Evolutionary conservation across 2,888 invertebrate species (phyloP), one percentile per base, ranked within the genome.

Genomic region (Drosophila mulleri): DNA sequence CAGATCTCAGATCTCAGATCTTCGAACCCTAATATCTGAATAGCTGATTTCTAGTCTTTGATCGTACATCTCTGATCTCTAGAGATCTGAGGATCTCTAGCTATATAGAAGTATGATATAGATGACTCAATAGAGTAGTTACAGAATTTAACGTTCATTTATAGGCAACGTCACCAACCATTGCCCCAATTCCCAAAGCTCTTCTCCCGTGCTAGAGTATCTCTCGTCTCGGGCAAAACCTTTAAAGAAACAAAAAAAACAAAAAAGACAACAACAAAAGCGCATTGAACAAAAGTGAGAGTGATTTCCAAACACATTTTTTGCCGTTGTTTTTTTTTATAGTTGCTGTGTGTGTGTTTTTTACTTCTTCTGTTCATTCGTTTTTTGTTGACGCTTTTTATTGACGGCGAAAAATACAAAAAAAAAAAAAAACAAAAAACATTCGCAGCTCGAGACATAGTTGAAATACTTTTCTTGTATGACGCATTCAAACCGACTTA

Each of bases 221-320:
- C 41, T 47, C 54, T 7, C 41, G 41, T 18, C 45, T 29, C 54
- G 16, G 42, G 65, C 78, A 75, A 83, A 83, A 70, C 82, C 75
- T 71, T 47, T 75, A 73, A 74, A 26, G 26, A 23, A 26, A 26
- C 26, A 26, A 20, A 59, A 68, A 70, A 60, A 75, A 26, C 18
- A 59, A 68, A 70, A 60, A 75, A 14, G 73, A 56, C 57, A 68
- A 54, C 57, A 58, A 66, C 52, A 41, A 61, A 75, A 53, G 70
- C 75, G 72, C 77, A 81, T 86, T 89, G 81, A 87, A 83, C 82
- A 88, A 90, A 90, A 90, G 90, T 90, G 91, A 90, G 90, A 90
- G 90, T 91, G 91, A 88, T 90, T 90, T 88, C 87, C 82, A 87
- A 88, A 90, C 80, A 64, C 77, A 50, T 50, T 72, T 67, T 74